Evolutionary conservation across 2,888 invertebrate species (phyloP).

Genomic region (Cynaeus angustus): DNA sequence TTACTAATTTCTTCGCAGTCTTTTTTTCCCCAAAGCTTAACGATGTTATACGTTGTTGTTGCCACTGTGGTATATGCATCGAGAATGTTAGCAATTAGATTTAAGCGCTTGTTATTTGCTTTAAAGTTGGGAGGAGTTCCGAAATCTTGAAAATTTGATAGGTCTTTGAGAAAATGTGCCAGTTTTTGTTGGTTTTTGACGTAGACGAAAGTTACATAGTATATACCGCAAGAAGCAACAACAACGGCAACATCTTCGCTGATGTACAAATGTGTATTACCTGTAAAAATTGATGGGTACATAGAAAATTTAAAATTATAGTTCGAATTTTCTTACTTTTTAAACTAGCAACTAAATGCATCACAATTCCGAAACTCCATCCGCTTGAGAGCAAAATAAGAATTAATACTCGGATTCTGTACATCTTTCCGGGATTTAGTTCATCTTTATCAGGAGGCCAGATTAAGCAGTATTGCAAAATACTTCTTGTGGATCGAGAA

Average conservation of each 20-base stretch:
- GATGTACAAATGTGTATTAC: background rate
- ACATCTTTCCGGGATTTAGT: background rate
- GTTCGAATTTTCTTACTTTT: no score
- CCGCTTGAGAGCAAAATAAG: background rate
- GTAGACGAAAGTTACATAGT: background rate
- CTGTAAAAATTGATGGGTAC: conserved; percentile 27
- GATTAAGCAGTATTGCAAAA: background rate
- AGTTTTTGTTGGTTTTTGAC: conserved; percentile 16
- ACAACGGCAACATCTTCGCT: conserved; percentile 20
- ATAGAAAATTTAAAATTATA: background rate
- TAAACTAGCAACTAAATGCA: background rate
- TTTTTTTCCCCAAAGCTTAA: background rate
- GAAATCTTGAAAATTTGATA: conserved; percentile 27
- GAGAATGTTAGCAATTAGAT: background rate
- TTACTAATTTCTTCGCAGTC: conserved; percentile 1
- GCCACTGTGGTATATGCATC: background rate
- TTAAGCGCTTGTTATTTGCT: background rate
- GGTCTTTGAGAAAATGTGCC: conserved; percentile 3
- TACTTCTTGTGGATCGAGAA: background rate
- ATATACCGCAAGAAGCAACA: conserved; percentile 9
- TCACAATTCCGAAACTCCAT: background rate
- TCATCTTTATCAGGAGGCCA: background rate
- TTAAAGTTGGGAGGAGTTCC: conserved; percentile 25
- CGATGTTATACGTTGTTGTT: background rate
- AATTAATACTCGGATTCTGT: background rate